Evolutionary conservation across 2,113 vertebrate genomes (phyloP).

Genomic region (Pyrgilauda ruficollis): DNA sequence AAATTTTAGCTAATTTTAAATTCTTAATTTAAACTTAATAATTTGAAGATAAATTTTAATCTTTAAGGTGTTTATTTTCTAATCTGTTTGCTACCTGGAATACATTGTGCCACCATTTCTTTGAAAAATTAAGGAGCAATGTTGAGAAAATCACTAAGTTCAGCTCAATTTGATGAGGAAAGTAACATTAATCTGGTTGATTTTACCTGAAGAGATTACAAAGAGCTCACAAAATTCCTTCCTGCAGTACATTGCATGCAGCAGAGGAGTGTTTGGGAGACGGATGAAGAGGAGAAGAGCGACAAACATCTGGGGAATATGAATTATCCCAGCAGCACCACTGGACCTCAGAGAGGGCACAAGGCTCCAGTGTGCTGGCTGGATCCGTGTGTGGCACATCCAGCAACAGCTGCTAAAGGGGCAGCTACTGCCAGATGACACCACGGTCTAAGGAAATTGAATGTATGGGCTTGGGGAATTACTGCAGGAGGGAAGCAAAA

Average conservation of each 20-base stretch:
- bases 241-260: background rate
- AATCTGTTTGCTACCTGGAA: background rate
- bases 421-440: conserved; percentile 32
- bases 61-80: background rate
- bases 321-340: background rate
- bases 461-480: background rate
- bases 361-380: background rate
- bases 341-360: background rate
- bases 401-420: conserved; percentile 42
- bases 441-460: background rate
- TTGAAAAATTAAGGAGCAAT: background rate
- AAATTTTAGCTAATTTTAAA: background rate
- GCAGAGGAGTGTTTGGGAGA: background rate
- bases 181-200: background rate
- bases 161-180: background rate
- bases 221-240: background rate
- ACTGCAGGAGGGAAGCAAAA: conserved; percentile 48
- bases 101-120: background rate
- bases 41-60: background rate
- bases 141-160: background rate
- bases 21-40: background rate
- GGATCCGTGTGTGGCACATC: background rate
- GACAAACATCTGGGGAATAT: background rate
- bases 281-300: background rate
- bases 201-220: background rate